phyloP scores from a whole-genome alignment of 1,140 invertebrate species.

The Lethocerus indicus region DNA sequence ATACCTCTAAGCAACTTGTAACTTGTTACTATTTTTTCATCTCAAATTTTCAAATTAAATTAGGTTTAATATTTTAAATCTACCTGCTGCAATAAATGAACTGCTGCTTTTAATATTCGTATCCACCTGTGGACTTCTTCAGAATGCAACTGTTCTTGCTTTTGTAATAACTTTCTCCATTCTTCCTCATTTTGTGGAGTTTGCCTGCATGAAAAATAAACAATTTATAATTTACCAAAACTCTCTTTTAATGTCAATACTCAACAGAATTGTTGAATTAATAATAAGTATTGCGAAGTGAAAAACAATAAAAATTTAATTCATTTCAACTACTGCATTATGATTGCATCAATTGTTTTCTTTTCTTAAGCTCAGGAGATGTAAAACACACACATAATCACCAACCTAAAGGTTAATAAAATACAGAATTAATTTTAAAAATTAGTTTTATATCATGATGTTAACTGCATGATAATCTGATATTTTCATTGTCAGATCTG shows the following conservation, averaged over 20 bases:
- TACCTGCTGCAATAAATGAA: constrained; percentile 32
- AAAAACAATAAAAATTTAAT: no score
- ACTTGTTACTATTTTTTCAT: neutral
- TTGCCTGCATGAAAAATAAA: constrained; percentile 24
- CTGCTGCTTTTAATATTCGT: constrained; percentile 44
- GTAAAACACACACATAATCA: neutral
- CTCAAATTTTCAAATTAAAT: neutral
- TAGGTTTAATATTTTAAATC: neutral
- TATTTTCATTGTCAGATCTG: no score
- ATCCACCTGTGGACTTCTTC: constrained; percentile 61
- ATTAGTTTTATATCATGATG: no score
- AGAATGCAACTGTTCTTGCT: constrained; percentile 56
- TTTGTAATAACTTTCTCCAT: constrained; percentile 53
- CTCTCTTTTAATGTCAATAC: no score
- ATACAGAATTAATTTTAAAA: no score
- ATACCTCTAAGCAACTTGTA: no score
- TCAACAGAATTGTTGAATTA: no score
- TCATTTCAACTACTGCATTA: no score
- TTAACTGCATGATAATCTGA: no score
- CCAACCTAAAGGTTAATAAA: neutral
- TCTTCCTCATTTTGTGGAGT: constrained; percentile 51
- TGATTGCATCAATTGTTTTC: neutral
- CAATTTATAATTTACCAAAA: no score
- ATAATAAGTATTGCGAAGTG: no score
- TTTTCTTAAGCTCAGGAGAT: neutral